Evolutionary conservation across 2,113 vertebrate genomes (phyloP).

Genomic region (Ammodytes dubius): DNA sequence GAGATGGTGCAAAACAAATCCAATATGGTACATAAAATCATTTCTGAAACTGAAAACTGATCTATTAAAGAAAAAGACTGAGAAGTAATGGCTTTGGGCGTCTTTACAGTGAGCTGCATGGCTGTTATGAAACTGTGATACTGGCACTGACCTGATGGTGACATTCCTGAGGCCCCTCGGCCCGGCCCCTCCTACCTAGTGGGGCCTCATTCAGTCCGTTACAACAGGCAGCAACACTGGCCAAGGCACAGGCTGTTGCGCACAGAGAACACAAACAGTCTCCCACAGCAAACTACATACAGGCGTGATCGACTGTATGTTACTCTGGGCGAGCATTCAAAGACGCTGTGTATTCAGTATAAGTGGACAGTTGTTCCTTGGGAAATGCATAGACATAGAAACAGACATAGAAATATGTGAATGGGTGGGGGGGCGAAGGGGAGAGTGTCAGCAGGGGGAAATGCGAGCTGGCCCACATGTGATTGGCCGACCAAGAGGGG

Average conservation of each 20-base stretch:
- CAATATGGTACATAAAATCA: background rate
- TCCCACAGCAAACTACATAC: slow-evolving; percentile 36
- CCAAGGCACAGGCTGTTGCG: slow-evolving; percentile 60
- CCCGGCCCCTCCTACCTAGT: slow-evolving; percentile 64
- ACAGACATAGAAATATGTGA: slow-evolving; percentile 54
- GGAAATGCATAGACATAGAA: slow-evolving; percentile 42
- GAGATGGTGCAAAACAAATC: slow-evolving; percentile 1
- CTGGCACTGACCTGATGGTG: slow-evolving; percentile 77
- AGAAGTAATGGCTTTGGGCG: slow-evolving; percentile 54
- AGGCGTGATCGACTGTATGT: slow-evolving; percentile 24
- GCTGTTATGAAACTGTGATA: slow-evolving; percentile 59
- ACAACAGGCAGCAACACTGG: slow-evolving; percentile 67
- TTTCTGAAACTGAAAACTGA: background rate
- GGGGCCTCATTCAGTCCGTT: slow-evolving; percentile 70
- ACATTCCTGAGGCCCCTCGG: slow-evolving; percentile 75
- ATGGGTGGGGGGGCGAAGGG: slow-evolving; percentile 22
- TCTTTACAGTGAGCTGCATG: slow-evolving; percentile 45
- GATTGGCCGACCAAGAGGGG: slow-evolving; percentile 71
- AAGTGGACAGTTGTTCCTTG: slow-evolving; percentile 60
- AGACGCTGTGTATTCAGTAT: slow-evolving; percentile 51
- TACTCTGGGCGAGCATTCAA: slow-evolving; percentile 39
- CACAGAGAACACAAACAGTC: slow-evolving; percentile 35
- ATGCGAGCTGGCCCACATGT: slow-evolving; percentile 34
- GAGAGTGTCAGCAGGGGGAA: slow-evolving; percentile 27
- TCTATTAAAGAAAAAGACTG: slow-evolving; percentile 26